Evolutionary conservation across 2,797 vertebrate genomes (phyloP).

Genomic region (Anableps anableps): DNA sequence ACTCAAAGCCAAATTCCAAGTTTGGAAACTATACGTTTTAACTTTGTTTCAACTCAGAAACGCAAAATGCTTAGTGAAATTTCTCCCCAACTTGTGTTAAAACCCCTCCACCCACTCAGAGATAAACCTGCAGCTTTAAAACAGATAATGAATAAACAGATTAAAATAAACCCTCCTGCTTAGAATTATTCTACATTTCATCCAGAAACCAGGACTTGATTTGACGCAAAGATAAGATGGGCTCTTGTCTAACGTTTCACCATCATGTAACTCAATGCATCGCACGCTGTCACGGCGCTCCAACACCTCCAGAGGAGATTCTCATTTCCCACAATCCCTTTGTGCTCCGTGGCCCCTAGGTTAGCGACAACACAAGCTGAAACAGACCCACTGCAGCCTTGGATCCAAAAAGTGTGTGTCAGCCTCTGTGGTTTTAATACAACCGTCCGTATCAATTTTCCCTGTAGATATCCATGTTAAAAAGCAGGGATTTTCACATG

Average conservation of each 20-base stretch:
- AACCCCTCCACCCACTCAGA: slow-evolving; percentile 44
- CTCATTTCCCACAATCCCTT: slow-evolving; percentile 66
- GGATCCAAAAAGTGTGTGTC: slow-evolving; percentile 27
- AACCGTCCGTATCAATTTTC: slow-evolving; percentile 68
- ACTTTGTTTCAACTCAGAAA: not conserved
- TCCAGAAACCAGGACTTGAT: slow-evolving; percentile 44
- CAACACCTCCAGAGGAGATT: slow-evolving; percentile 68
- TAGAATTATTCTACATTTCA: slow-evolving; percentile 34
- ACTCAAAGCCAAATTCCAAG: not conserved
- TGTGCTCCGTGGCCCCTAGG: slow-evolving; percentile 69
- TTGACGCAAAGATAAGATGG: slow-evolving; percentile 30
- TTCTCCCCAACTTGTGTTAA: not conserved
- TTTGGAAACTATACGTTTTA: not conserved
- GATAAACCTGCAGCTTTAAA: slow-evolving; percentile 58
- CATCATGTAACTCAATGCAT: slow-evolving; percentile 75
- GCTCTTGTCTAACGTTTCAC: slow-evolving; percentile 65
- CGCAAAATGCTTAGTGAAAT: not conserved
- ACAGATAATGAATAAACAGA: not conserved
- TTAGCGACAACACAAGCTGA: slow-evolving; percentile 62
- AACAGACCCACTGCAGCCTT: slow-evolving; percentile 45
- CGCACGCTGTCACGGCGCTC: slow-evolving; percentile 60
- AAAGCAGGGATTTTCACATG: slow-evolving; percentile 67
- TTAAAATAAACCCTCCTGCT: slow-evolving; percentile 6
- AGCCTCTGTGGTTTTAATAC: slow-evolving; percentile 32
- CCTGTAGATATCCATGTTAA: slow-evolving; percentile 44